Conservation (phyloP, 2,888 invertebrate genomes). For the Hyposoter dolosus region DNA sequence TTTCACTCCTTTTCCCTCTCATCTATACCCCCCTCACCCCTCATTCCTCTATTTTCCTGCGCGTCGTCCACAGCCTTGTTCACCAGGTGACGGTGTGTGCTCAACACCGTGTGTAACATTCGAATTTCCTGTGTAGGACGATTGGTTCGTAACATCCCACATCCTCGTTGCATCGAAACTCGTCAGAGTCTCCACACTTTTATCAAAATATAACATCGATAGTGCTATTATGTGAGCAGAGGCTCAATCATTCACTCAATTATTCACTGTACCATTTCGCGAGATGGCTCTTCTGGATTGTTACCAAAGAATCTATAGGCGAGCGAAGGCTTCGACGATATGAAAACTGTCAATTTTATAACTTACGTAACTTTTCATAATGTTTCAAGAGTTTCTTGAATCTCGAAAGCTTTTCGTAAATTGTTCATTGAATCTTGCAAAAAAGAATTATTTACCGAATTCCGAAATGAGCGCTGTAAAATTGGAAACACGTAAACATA, state of each 20-base stretch:
- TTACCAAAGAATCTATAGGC: background rate
- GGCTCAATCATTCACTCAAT: background rate
- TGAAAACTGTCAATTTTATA: background rate
- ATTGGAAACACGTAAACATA: slow-evolving; percentile 8
- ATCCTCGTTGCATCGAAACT: slow-evolving; percentile 9
- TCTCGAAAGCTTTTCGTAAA: background rate
- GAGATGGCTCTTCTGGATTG: background rate
- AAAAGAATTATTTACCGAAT: background rate
- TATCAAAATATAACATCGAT: slow-evolving; percentile 14
- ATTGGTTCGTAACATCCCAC: slow-evolving; percentile 41
- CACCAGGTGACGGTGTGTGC: slow-evolving; percentile 48
- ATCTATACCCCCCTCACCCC: background rate
- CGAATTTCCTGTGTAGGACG: slow-evolving; percentile 47
- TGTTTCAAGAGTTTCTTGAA: background rate
- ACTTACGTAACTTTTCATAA: background rate
- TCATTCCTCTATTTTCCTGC: background rate
- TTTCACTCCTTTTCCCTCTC: slow-evolving; percentile 30
- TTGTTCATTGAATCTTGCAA: background rate
- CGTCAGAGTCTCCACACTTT: background rate
- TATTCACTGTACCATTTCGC: background rate
- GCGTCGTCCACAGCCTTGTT: slow-evolving; percentile 33
- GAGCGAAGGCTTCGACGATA: background rate
- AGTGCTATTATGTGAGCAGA: background rate
- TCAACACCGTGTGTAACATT: slow-evolving; percentile 53
- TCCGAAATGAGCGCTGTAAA: background rate